Percentiles rank a stretch among this genome's conserved stretches.
phyloP scores from a whole-genome alignment of 2,113 vertebrate species.

The Thermophis baileyi region DNA sequence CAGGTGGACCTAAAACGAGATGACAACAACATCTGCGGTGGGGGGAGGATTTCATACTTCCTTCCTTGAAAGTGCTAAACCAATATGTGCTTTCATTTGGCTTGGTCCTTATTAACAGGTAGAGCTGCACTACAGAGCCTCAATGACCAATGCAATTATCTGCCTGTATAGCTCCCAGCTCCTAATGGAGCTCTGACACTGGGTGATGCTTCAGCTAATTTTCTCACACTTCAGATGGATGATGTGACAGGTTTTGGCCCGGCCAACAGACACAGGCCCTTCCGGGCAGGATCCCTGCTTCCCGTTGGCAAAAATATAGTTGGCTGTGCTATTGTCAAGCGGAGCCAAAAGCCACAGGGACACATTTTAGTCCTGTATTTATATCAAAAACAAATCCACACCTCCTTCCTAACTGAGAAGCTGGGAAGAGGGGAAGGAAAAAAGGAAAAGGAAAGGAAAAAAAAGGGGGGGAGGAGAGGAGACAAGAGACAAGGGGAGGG shows the following conservation, averaged over 20 bases:
- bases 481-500: neutral
- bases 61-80: slow-evolving; percentile 26
- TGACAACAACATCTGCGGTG: neutral
- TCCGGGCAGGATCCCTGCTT: neutral
- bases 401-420: slow-evolving; percentile 53
- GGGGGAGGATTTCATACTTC: neutral
- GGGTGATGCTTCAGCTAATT: slow-evolving; percentile 52
- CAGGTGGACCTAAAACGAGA: slow-evolving; percentile 2
- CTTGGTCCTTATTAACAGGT: slow-evolving; percentile 30
- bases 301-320: slow-evolving; percentile 56
- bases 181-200: slow-evolving; percentile 36
- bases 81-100: slow-evolving; percentile 48
- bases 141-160: slow-evolving; percentile 31
- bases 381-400: slow-evolving; percentile 67
- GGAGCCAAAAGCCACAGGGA: slow-evolving; percentile 47
- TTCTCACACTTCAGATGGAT: slow-evolving; percentile 31
- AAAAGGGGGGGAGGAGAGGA: neutral
- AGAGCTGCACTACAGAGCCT: slow-evolving; percentile 26
- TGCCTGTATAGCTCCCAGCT: slow-evolving; percentile 16
- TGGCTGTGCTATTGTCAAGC: slow-evolving; percentile 39
- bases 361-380: slow-evolving; percentile 40
- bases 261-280: neutral
- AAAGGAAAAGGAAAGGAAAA: neutral
- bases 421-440: neutral
- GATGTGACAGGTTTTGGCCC: slow-evolving; percentile 13